These are phyloP conservation scores for Oreochromis grahami DNA, from an alignment of 2,797 vertebrate species.

Conservation along the genomic window DNA sequence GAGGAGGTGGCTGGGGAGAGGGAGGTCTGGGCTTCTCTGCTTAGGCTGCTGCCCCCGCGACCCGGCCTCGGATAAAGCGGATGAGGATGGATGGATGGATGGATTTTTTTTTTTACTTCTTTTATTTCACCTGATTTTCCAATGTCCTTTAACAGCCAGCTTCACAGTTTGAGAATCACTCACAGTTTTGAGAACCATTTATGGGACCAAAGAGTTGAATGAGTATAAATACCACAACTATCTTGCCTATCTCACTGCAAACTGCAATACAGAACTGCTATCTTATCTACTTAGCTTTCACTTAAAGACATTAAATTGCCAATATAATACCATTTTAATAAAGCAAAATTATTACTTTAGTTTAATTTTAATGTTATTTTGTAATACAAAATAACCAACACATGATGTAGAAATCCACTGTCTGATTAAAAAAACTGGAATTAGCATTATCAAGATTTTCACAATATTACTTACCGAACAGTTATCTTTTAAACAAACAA, in stretches of 20 bases:
- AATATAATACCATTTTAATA: background rate
- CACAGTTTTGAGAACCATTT: background rate
- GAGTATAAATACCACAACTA: background rate
- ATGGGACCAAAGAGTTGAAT: background rate
- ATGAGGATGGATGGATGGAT: too few relatives aligned
- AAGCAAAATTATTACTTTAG: background rate
- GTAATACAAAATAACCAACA: background rate
- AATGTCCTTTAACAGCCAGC: background rate
- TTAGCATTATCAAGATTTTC: background rate
- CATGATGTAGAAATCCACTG: background rate
- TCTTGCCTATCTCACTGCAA: background rate
- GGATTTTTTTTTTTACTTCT: background rate
- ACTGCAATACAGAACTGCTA: background rate
- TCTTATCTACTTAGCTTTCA: background rate
- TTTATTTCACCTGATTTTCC: background rate
- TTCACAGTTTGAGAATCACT: background rate
- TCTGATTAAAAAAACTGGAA: background rate
- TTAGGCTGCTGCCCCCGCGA: too few relatives aligned
- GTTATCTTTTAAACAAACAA: background rate
- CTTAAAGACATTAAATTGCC: background rate
- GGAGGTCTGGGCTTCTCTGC: too few relatives aligned
- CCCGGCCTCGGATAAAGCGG: too few relatives aligned
- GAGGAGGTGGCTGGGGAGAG: too few relatives aligned
- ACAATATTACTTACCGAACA: background rate
- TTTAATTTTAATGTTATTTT: background rate